Evolutionary conservation across 2,888 invertebrate species (phyloP), one percentile per base, ranked within the genome.

Genomic region (Phytoseiulus persimilis): DNA sequence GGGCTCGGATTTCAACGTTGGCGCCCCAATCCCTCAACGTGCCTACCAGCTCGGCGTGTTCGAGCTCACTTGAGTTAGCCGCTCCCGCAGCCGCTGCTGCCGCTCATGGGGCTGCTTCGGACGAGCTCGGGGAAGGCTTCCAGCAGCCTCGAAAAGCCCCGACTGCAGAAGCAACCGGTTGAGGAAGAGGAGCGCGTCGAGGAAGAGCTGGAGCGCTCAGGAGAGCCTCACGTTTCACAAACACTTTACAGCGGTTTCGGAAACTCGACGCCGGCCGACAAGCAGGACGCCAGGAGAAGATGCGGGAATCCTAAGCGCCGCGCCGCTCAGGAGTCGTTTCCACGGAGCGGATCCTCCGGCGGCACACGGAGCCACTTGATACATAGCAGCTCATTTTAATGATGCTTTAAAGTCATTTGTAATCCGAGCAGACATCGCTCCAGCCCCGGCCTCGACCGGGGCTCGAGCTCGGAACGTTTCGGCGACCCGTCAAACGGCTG

Each of bases 331-430:
- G 39, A 39, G 39, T 9, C 65, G 14, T 28, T 65, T 65, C 65
- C 65, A 65, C 18, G 65, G 65, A 18, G 18, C 65, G 65, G 2
- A 1, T 65, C 65, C 65, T 65, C 18, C 18, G 1, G 65, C 65
- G 65, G n/a, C n/a, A n/a, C 65, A 65, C 65, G 32, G 31, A 33
- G 87, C 87, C 87, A 87, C 87, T 32, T 87, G 87, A 87, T 87
- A 87, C 87, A 87, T 2, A 9, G 33, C 45, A 31, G 45, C 87
- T 33, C 32, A 33, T 6, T 87, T 87, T 87, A 87, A 87, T 87
- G 87, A 87, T 87, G 87, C 87, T 87, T 87, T 87, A 87, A 87
- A 32, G 87, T 33, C 87, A 87, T 87, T 87, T 87, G 87, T 87
- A 87, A 87, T 32, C 28, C 33, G 87, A 87, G 87, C 31, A 32